Evolutionary conservation across 2,888 invertebrate genomes (phyloP), one percentile per base, ranked within the genome.

Genomic region (Cataglyphis livida): DNA sequence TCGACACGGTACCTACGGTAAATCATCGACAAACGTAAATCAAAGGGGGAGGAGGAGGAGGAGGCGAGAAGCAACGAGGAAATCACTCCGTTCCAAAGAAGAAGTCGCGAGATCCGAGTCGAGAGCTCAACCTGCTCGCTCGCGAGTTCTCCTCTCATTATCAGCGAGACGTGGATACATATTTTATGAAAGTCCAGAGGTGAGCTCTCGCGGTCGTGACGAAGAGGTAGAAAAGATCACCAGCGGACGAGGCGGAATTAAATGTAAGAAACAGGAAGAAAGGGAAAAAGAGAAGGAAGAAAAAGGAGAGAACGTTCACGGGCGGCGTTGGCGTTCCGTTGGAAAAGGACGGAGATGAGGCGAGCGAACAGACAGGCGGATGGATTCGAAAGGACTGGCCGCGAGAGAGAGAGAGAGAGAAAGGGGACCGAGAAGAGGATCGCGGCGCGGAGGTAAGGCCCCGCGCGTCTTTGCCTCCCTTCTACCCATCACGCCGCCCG

Each of bases 401-500:
- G 84, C 86, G 89, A 89, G 87, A 91, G 21, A 21, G 21, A 21
- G 21, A 21, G 21, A 21, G 21, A 21, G 90, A 89, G 87, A 91
- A 89, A 90, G 89, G 89, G 85, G 87, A 86, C 84, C 74, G 82
- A 90, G 90, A 87, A 86, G 89, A 89, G 89, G 86, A 87, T 85
- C 86, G 86, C 64, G 59, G 25, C 85, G 85, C 64, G 59, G 85
- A 89, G 85, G 87, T 85, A 81, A 87, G 88, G 88, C 85, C 81
- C 83, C 85, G 6, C 74, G 38, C 25, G 25, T 54, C 38, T 61
- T 38, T 44, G 35, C 84, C 84, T 44, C 59, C 61, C 66, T 59
- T 38, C 66, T 61, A 51, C 35, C 82, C 64, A 79, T 79, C 78
- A 71, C 35, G 71, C 70, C 32, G 76, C 82, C 84, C 83, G 85